These are phyloP conservation scores for Pygmarrhopalites habei DNA, from an alignment of 1,140 invertebrate species.

Conservation along the genomic window DNA sequence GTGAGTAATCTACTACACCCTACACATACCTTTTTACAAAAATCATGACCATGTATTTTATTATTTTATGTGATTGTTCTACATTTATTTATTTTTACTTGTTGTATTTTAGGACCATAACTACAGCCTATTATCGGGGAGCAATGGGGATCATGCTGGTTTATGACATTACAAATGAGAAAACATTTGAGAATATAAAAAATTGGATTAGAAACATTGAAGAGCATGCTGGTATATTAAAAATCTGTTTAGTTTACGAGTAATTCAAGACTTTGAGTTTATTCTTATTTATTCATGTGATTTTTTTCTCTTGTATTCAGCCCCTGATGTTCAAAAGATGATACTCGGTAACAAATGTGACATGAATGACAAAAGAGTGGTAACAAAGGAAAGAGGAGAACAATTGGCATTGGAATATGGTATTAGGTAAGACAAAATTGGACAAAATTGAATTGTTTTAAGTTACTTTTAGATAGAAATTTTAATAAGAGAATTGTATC, in stretches of 20 bases:
- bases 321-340: conserved; percentile 92
- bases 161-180: conserved; percentile 52
- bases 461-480: not conserved
- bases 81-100: too few relatives aligned
- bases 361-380: conserved; percentile 78
- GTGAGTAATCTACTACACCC: too few relatives aligned
- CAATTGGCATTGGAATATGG: conserved; percentile 81
- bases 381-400: conserved; percentile 60
- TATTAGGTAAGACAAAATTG: conserved; percentile 54
- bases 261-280: conserved; percentile 8
- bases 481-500: not conserved
- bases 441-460: not conserved
- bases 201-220: conserved; percentile 51
- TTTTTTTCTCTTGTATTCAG: conserved; percentile 50
- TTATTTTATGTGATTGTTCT: too few relatives aligned
- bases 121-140: conserved; percentile 58
- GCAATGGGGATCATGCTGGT: conserved; percentile 53
- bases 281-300: not conserved
- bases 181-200: conserved; percentile 51
- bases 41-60: too few relatives aligned
- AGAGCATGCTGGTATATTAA: conserved; percentile 43
- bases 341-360: conserved; percentile 92
- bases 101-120: conserved; percentile 59
- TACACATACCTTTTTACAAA: too few relatives aligned
- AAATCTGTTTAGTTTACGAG: conserved; percentile 18